Base-by-base conservation (phyloP, 2,113 vertebrate species). In the Paracanthobrama guichenoti region DNA sequence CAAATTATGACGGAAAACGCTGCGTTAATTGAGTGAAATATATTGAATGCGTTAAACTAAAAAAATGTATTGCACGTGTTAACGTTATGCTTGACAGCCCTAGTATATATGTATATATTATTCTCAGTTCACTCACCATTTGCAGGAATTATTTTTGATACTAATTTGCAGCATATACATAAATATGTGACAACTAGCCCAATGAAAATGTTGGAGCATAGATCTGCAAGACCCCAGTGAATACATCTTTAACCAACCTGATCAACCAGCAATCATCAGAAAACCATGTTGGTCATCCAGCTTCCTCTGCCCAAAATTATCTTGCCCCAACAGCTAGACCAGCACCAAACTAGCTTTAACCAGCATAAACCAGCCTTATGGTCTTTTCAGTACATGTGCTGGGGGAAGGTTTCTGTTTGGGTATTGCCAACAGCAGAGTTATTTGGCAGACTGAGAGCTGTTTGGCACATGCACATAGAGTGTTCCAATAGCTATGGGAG, bases 401-500 rank as follows among this genome's bases (percentile, higher is more conserved):
- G n/a, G 57, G 13, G 76, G 39, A 46, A 62, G 20, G 57, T 64
- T 79, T 79, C 42, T 64, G 2, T 75, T 48, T 86, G 69, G 72
- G 28, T 69, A 69, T 82, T 82, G 77, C 76, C 81, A 79, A 48
- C 55, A 80, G 50, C 69, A 75, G 67, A 73, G 77, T 76, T 69
- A 85, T 53, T 86, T 84, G 84, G 87, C 81, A 86, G 81, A 67
- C 71, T 48, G 50, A 6, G 28, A 66, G 57, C 57, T 83, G 16
- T 69, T 86, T 88, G 84, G 83, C 83, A 85, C 50, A 84, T 44
- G 81, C 55, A 81, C 44, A 7, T 14, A 82, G 14, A 72, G 72
- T 81, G 84, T 86, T 82, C 79, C 79, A 86, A 76, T 69, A 77
- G 79, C 60, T 53, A 76, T 74, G 60, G 60, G 84, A 77, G 48